Evolutionary conservation across 1,140 invertebrate genomes (phyloP), one percentile per base, ranked within the genome.

Genomic region (Patella vulgata): DNA sequence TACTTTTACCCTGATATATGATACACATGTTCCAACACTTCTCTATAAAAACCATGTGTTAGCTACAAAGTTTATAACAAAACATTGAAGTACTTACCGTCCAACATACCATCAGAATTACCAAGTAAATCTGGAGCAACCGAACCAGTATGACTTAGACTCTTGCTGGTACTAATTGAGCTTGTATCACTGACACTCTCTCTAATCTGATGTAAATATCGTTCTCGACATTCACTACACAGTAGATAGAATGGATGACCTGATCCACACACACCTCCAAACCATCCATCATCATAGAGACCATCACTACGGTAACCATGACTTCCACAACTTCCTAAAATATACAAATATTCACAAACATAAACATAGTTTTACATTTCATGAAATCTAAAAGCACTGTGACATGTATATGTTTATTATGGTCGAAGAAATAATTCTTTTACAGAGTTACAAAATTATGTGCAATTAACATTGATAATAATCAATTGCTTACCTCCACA

Each of bases 201-300:
- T 36, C 44, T 30, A 28, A 23, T 30, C 12, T 72, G 70, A 42
- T 73, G 75, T 17, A 80, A 74, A 64, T 87, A 85, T 47, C 83
- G 82, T n/a, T 83, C 81, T 40, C 86, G 77, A 70, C 88, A 89
- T 25, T 81, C 73, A 25, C 79, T 75, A 73, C 88, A 88, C 63
- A 88, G 77, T 4, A 85, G 74, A 62, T 87, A 88, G 59, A 82
- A 82, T 28, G 80, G 75, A 43, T 74, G 68, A 14, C 75, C 77
- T 17, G 75, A 73, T 11, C 81, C 81, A 65, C 81, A 83, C 1
- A 68, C 60, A 23, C 80, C 78, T 48, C 74, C 79, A 63, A 74
- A 73, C 73, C 72, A 77, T 31, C 73, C 79, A 50, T 68, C 63
- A 33, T 74, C 74, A 57, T 80, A 79, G 9, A 71, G 40, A 27